Evolutionary conservation across 2,888 invertebrate genomes (phyloP).

Genomic region (Lasioglossum morio): DNA sequence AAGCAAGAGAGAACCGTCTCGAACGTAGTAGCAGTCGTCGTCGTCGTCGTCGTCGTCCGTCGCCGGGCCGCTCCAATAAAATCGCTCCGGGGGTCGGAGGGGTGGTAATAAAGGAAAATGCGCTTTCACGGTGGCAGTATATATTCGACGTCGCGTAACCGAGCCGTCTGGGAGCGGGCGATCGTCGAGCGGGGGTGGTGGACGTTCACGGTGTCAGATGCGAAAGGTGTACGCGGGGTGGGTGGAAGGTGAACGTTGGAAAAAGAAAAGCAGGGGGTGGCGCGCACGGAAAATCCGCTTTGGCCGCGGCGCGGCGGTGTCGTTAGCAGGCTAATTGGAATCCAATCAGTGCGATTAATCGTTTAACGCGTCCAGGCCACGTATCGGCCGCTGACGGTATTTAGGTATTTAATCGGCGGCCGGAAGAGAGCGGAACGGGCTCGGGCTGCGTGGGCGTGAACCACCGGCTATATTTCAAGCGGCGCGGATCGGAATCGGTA

Average conservation of each 20-base stretch:
- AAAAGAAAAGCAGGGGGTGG: not conserved
- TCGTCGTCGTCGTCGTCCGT: constrained; percentile 1
- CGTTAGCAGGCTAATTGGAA: constrained; percentile 81
- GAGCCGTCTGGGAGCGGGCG: constrained; percentile 1
- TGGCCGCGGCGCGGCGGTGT: constrained; percentile 51
- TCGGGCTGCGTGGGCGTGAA: constrained; percentile 78
- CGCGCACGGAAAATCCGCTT: constrained; percentile 38
- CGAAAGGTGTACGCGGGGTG: not conserved
- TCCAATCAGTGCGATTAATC: constrained; percentile 83
- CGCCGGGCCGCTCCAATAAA: constrained; percentile 17
- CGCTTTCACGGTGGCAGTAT: constrained; percentile 37
- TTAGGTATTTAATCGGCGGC: constrained; percentile 55
- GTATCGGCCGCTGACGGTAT: constrained; percentile 60
- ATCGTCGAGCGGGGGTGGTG: not conserved
- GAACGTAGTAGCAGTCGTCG: not conserved
- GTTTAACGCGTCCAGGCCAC: constrained; percentile 76
- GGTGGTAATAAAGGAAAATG: constrained; percentile 41
- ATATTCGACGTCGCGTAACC: constrained; percentile 28
- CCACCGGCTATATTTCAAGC: constrained; percentile 78
- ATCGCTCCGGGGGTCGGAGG: not conserved
- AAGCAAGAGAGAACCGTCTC: not conserved
- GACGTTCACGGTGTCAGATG: constrained; percentile 2
- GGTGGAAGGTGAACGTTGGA: not conserved
- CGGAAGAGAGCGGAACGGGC: constrained; percentile 7
- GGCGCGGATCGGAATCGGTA: constrained; percentile 52